Evolutionary conservation across 2,888 invertebrate genomes (phyloP), one percentile per base, ranked within the genome.

Genomic region (Peribatodes rhomboidaria): DNA sequence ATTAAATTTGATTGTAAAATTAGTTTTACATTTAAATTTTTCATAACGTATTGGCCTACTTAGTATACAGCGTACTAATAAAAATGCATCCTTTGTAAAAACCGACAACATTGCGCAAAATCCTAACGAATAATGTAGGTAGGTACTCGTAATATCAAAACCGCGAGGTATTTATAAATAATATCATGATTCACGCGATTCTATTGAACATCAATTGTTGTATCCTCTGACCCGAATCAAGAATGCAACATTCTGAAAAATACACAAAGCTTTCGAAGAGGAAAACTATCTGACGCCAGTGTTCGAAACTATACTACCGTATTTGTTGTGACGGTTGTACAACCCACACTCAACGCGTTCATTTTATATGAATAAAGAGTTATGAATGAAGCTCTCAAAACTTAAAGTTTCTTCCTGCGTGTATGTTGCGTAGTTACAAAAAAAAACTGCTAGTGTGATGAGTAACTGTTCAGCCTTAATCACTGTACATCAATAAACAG

Each of bases 131-230:
- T 20, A 44, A 20, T 44, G 44, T n/a, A n/a, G n/a, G n/a, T n/a
- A n/a, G n/a, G n/a, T n/a, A n/a, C n/a, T n/a, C n/a, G n/a, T 27
- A 27, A n/a, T 46, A 27, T 4, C 27, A 2, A 27, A 2, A 27
- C n/a, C 27, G n/a, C 3, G 22, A 46, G n/a, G n/a, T n/a, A n/a
- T 13, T n/a, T 27, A 46, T 20, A 20, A 44, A 27, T 46, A n/a
- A 27, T 46, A n/a, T 8, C n/a, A 27, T 46, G 46, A 46, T 46
- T 46, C 46, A 46, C 8, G n/a, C 22, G 13, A n/a, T 27, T 46
- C 46, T 27, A 27, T 10, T 27, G 11, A 22, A 46, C 18, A 42
- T 3, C 22, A 27, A 46, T 9, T n/a, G 42, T 18, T 18, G 0
- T 27, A 27, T 46, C n/a, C 14, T 33, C 10, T 49, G 31, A 31